Conservation (phyloP, 1,140 invertebrate genomes). For the Nixonia krombeini region DNA sequence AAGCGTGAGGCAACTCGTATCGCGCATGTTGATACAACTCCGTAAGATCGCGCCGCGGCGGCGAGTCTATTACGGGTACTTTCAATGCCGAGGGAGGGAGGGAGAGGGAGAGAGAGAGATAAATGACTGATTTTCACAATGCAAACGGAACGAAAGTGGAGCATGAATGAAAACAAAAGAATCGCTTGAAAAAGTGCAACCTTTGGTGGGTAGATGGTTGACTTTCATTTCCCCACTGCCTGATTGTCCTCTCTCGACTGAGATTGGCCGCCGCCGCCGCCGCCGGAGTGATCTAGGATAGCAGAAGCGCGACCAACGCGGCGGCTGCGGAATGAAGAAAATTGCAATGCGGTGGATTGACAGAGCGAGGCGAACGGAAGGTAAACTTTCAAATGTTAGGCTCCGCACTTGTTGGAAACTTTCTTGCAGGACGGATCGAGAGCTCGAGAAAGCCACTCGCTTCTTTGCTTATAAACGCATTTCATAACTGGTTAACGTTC, state of each 20-base stretch:
- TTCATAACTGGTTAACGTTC: conserved; percentile 69
- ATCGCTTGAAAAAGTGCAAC: conserved; percentile 45
- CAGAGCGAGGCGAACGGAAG: conserved; percentile 35
- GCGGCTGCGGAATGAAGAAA: conserved; percentile 37
- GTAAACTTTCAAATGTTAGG: conserved; percentile 65
- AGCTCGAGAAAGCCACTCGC: conserved; percentile 61
- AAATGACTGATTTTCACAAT: conserved; percentile 48
- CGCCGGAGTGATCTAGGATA: background rate
- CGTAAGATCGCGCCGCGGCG: conserved; percentile 26
- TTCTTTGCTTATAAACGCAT: conserved; percentile 62
- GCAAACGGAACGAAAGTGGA: conserved; percentile 49
- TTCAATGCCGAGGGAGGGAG: conserved; percentile 50
- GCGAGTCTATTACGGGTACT: conserved; percentile 46
- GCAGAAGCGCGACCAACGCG: background rate
- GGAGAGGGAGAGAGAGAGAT: too few species aligned
- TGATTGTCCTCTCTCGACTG: conserved; percentile 18
- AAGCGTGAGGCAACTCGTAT: conserved; percentile 31
- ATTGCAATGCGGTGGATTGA: conserved; percentile 37
- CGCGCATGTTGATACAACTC: conserved; percentile 10
- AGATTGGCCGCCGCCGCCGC: background rate
- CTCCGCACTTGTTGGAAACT: conserved; percentile 65
- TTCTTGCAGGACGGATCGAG: conserved; percentile 61
- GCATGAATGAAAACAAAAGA: conserved; percentile 52
- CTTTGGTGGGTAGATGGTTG: conserved; percentile 38
- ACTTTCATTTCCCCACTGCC: conserved; percentile 44